Conservation (phyloP, 2,113 vertebrate species). For the Oxygymnocypris stewartii region DNA sequence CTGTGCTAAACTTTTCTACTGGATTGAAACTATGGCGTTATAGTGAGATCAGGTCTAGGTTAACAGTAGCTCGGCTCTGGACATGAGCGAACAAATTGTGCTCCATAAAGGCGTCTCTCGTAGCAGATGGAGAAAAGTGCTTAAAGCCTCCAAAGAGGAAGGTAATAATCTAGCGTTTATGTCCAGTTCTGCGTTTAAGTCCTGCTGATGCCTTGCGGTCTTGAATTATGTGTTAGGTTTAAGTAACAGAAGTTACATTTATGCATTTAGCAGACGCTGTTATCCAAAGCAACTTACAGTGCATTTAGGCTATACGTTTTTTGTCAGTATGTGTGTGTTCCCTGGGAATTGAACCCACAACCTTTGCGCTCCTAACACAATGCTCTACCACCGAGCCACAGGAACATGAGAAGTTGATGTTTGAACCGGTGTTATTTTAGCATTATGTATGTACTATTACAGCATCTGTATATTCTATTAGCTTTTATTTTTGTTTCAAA, state of each 20-base stretch:
- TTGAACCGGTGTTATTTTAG: background rate
- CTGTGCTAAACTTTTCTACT: background rate
- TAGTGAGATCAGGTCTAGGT: background rate
- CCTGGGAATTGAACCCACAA: no score
- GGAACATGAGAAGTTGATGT: no score
- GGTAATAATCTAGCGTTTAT: background rate
- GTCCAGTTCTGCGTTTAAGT: background rate
- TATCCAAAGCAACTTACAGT: no score
- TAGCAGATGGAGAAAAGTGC: constrained; percentile 47
- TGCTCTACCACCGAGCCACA: no score
- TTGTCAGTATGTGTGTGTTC: no score
- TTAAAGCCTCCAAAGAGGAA: constrained; percentile 45
- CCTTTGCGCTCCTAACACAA: no score
- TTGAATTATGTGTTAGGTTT: background rate
- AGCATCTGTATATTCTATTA: background rate
- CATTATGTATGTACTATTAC: background rate
- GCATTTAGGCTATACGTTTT: no score
- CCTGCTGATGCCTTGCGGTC: background rate
- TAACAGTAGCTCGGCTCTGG: background rate
- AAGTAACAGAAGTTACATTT: background rate
- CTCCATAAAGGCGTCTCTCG: constrained; percentile 19
- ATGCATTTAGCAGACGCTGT: no score
- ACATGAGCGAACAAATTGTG: constrained; percentile 31
- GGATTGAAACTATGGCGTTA: background rate
- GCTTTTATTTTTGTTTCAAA: background rate